phyloP scores from a whole-genome alignment of 2,113 vertebrate genomes.

The Calidris pygmaea region DNA sequence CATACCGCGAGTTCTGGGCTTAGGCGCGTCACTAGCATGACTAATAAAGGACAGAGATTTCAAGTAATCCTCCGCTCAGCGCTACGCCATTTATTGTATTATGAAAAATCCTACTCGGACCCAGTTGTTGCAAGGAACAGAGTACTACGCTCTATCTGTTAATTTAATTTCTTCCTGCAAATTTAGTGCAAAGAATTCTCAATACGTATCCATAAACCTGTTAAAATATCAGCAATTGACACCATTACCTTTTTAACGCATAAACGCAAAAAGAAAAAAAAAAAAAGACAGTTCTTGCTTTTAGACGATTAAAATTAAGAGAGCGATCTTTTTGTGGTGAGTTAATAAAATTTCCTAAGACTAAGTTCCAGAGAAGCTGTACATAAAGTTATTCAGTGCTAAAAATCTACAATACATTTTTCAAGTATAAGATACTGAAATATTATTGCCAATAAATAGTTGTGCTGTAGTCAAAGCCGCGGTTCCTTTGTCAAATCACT shows the following conservation, averaged over 20 bases:
- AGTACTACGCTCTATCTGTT: neutral
- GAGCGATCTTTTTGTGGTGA: conserved; percentile 23
- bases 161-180: conserved; percentile 3
- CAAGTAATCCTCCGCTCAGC: conserved; percentile 43
- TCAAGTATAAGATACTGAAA: conserved; percentile 80
- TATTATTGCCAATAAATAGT: conserved; percentile 81
- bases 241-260: conserved; percentile 27
- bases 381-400: conserved; percentile 74
- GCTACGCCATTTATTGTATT: neutral
- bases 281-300: neutral
- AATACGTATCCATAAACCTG: conserved; percentile 30
- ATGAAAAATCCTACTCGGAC: neutral
- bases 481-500: conserved; percentile 59
- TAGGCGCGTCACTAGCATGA: neutral
- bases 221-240: conserved; percentile 36
- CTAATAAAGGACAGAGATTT: conserved; percentile 3
- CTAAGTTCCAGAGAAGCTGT: conserved; percentile 69
- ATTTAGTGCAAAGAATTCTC: conserved; percentile 59
- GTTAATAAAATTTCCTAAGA: conserved; percentile 67
- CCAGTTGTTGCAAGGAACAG: neutral
- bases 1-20: neutral
- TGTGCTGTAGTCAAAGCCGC: conserved; percentile 71
- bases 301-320: conserved; percentile 53
- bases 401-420: conserved; percentile 73
- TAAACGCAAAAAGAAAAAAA: neutral